A percentile compares a stretch with the other conserved stretches of the same genome.
phyloP scores from a whole-genome alignment of 2,113 vertebrate genomes.

The Neofelis nebulosa region DNA sequence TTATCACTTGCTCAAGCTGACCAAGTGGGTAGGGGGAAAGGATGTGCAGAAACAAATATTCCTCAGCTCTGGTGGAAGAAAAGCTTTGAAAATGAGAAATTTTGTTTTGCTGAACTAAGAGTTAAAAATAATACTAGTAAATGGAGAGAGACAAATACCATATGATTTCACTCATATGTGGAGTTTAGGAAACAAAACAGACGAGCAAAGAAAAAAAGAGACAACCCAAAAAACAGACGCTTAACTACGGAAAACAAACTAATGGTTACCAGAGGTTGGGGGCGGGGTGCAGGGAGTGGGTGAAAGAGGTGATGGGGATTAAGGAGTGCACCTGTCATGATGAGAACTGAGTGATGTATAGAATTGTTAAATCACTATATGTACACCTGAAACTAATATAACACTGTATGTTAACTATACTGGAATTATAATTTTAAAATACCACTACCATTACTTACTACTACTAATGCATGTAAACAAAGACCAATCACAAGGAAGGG shows the following conservation, averaged over 20 bases:
- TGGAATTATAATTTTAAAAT: not conserved
- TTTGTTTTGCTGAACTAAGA: constrained; percentile 1
- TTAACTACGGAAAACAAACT: not conserved
- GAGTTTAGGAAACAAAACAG: not conserved
- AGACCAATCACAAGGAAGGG: constrained; percentile 4
- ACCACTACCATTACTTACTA: not conserved
- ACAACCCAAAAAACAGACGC: not conserved
- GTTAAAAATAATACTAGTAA: constrained; percentile 20
- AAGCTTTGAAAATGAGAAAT: not conserved
- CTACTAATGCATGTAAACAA: not conserved
- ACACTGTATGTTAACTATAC: not conserved
- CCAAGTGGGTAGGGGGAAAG: not conserved
- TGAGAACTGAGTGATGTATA: not conserved
- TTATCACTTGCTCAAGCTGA: not conserved
- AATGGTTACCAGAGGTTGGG: not conserved
- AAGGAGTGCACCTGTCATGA: not conserved
- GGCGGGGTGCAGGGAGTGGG: not conserved
- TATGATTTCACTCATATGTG: not conserved
- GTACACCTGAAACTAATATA: not conserved
- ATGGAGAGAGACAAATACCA: not conserved
- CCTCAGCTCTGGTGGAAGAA: not conserved
- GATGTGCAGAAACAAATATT: not conserved
- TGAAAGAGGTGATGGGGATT: not conserved
- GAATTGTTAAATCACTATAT: not conserved
- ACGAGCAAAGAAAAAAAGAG: not conserved